phyloP scores from a whole-genome alignment of 2,888 invertebrate genomes.

The Julus scandinavius region DNA sequence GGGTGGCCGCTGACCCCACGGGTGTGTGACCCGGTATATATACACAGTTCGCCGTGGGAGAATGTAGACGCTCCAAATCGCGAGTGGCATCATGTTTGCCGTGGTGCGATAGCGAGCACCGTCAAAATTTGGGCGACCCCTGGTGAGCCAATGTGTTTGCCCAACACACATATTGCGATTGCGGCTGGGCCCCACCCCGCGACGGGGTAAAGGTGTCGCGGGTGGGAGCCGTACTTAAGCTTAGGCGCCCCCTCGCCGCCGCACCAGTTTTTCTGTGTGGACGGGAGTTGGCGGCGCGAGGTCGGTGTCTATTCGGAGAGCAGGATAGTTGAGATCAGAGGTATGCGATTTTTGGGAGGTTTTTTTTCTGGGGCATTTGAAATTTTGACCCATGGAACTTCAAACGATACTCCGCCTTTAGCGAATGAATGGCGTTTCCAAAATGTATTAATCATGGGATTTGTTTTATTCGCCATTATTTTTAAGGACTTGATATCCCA shows the following conservation, averaged over 20 bases:
- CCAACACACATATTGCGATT: neutral
- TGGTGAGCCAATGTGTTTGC: neutral
- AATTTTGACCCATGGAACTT: neutral
- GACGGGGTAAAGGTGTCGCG: neutral
- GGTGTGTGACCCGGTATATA: too few species aligned
- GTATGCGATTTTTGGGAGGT: neutral
- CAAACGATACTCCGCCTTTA: too few species aligned
- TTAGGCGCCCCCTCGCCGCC: neutral
- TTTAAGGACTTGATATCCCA: too few species aligned
- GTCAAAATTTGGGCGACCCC: neutral
- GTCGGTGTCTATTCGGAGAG: too few species aligned
- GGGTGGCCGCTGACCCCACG: neutral
- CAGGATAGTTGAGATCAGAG: neutral
- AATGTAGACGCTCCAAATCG: neutral
- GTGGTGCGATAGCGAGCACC: too few species aligned
- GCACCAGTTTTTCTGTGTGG: neutral
- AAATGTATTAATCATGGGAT: too few species aligned
- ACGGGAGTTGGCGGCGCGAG: too few species aligned
- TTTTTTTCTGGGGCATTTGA: neutral
- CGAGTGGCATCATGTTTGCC: neutral
- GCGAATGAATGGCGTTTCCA: too few species aligned
- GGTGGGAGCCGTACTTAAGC: neutral
- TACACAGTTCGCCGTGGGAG: neutral
- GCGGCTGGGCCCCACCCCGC: neutral
- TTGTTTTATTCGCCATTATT: too few species aligned